Percentiles rank a stretch among this genome's conserved stretches.
phyloP scores from a whole-genome alignment of 2,888 invertebrate species.

The Pemphredon lugubris region DNA sequence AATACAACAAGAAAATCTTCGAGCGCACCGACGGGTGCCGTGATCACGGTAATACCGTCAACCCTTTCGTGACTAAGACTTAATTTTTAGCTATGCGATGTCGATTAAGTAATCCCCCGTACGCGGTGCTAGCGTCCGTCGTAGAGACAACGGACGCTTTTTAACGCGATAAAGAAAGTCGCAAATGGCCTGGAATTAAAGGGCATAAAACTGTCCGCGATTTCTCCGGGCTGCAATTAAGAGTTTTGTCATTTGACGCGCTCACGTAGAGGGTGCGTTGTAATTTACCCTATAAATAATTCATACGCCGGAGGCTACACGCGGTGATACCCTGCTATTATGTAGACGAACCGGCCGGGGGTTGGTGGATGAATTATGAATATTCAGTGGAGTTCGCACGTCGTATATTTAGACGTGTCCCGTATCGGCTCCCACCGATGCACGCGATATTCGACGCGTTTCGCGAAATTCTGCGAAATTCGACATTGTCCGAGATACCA shows the following conservation, averaged over 20 bases:
- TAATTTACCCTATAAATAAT: slow-evolving; percentile 74
- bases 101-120: too few relatives aligned
- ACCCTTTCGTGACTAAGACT: too few relatives aligned
- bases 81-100: too few relatives aligned
- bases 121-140: too few relatives aligned
- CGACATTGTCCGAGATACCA: too few relatives aligned
- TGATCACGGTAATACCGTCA: too few relatives aligned
- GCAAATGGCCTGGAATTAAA: slow-evolving; percentile 46
- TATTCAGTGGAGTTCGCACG: slow-evolving; percentile 75
- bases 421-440: slow-evolving; percentile 41
- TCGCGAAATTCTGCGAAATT: too few relatives aligned
- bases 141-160: too few relatives aligned
- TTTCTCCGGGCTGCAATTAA: slow-evolving; percentile 59
- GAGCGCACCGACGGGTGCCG: too few relatives aligned
- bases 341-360: slow-evolving; percentile 52
- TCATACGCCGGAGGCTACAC: slow-evolving; percentile 65
- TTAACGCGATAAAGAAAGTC: slow-evolving; percentile 43
- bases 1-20: too few relatives aligned
- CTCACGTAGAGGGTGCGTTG: slow-evolving; percentile 45
- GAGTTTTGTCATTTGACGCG: slow-evolving; percentile 65
- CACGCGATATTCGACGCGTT: slow-evolving; percentile 17
- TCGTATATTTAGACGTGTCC: slow-evolving; percentile 63
- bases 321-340: slow-evolving; percentile 65
- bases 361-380: slow-evolving; percentile 70
- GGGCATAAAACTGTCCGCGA: slow-evolving; percentile 59